phyloP scores from a whole-genome alignment of 37 sponge, comb jelly and placozoan genomes.

The Chondrilla cf. caribensis region DNA sequence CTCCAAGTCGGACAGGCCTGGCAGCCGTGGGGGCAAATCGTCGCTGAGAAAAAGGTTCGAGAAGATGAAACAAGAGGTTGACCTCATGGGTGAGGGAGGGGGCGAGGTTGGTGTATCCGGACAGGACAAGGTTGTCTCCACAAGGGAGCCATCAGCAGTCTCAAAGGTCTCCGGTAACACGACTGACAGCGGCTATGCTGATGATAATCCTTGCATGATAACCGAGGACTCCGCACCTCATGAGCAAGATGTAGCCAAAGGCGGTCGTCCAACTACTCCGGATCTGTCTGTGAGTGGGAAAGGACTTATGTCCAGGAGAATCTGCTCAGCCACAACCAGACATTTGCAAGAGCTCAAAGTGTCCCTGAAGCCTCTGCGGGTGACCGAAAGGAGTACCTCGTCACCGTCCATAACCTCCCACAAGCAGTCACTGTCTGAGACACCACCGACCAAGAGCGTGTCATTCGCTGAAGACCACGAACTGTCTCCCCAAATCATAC shows the following conservation, averaged over 20 bases:
- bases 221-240: not conserved
- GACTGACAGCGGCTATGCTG: not conserved
- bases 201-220: not conserved
- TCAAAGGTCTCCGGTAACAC: not conserved
- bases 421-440: not conserved
- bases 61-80: slow-evolving; percentile 5
- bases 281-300: not conserved
- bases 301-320: not conserved
- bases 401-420: not conserved
- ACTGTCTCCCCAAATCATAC: not conserved
- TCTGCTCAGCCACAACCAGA: slow-evolving; percentile 2
- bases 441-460: not conserved
- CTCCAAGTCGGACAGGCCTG: not conserved
- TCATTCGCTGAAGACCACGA: not conserved
- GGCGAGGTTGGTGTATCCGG: no score
- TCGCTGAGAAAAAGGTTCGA: slow-evolving; percentile 13
- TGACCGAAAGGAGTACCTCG: not conserved
- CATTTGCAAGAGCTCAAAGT: not conserved
- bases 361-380: not conserved
- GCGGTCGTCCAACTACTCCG: not conserved
- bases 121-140: not conserved
- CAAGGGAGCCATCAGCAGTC: not conserved
- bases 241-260: not conserved
- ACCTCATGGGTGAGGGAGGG: not conserved
- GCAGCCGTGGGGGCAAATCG: not conserved